Evolutionary conservation across 2,888 invertebrate species (phyloP).

Genomic region (Autographa pulchrina): DNA sequence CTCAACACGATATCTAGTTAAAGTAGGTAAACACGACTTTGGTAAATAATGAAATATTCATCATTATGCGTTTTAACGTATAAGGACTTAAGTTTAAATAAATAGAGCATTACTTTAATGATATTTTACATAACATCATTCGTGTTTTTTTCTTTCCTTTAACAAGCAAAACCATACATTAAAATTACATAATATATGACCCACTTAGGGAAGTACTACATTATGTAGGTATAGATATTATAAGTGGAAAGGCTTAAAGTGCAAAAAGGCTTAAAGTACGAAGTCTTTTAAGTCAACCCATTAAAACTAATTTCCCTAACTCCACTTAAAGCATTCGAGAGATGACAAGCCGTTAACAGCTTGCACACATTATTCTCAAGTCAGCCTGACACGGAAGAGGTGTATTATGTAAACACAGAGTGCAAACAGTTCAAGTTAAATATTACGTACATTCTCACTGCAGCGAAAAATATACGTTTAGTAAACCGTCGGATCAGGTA

Average conservation of each 20-base stretch:
- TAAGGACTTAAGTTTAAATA: neutral
- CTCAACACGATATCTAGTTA: neutral
- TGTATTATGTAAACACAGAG: conserved; percentile 35
- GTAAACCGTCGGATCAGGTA: conserved; percentile 30
- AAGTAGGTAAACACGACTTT: neutral
- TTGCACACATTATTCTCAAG: conserved; percentile 9
- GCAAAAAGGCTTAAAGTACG: neutral
- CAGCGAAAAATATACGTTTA: conserved; percentile 23
- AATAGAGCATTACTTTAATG: neutral
- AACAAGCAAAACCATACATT: neutral
- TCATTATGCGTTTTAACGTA: neutral
- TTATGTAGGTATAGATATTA: neutral
- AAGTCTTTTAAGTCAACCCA: neutral
- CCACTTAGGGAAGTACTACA: neutral
- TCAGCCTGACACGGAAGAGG: conserved; percentile 17
- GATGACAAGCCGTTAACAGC: conserved; percentile 17
- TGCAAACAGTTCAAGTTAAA: conserved; percentile 24
- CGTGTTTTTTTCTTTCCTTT: neutral
- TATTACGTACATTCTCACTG: conserved; percentile 25
- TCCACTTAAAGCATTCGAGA: neutral
- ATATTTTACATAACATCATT: neutral
- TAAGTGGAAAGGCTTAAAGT: neutral
- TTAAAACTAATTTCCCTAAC: conserved; percentile 1
- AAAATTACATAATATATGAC: neutral
- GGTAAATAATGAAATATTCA: neutral